Base-by-base conservation (phyloP, 1,140 invertebrate genomes). In the Mactra quadrangularis region DNA sequence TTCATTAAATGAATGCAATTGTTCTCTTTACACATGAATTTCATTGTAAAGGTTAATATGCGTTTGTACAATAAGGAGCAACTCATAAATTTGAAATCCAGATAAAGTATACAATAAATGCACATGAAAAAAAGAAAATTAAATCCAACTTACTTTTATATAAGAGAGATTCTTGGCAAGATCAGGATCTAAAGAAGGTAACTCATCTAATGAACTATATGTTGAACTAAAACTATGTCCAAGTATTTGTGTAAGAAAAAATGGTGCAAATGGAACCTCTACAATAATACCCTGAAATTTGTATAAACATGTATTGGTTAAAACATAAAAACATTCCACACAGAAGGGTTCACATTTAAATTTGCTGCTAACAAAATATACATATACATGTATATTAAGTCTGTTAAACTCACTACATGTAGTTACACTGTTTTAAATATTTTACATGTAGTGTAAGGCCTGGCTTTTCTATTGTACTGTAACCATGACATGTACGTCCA, bases 211-310 rank as follows among this genome's bases (percentile, higher is more conserved):
- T 92, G 96, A 99, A 90, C 97, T 98, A 92, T 99, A 99, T 0
- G 97, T 94, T 15, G 96, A 96, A 89, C 92, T 94, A 83, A 97
- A 96, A n/a, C 97, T 97, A 93, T 98, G 97, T 0, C 97, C 97
- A 29, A 99, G 94, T 78, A 99, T 96, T 94, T 99, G 98, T 85
- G 97, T 99, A 6, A 99, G 95, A 93, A 99, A 99, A 92, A 99
- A 99, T 35, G 98, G 97, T 0, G 99, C 99, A 92, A 99, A 99
- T 25, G 98, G 98, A 71, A 99, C 98, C 93, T 99, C 99, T 6
- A 99, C 97, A 25, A 99, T 97, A 82, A 99, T 99, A n/a, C 98
- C 97, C 96, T 97, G 90, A 1, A 92, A 94, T 88, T 78, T 29
- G 47, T 3, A 19, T 3, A 62, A 3, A 35, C 19, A 47, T 19